Evolutionary conservation across 2,888 invertebrate species (phyloP), one percentile per base, ranked within the genome.

Genomic region (Rapana venosa): DNA sequence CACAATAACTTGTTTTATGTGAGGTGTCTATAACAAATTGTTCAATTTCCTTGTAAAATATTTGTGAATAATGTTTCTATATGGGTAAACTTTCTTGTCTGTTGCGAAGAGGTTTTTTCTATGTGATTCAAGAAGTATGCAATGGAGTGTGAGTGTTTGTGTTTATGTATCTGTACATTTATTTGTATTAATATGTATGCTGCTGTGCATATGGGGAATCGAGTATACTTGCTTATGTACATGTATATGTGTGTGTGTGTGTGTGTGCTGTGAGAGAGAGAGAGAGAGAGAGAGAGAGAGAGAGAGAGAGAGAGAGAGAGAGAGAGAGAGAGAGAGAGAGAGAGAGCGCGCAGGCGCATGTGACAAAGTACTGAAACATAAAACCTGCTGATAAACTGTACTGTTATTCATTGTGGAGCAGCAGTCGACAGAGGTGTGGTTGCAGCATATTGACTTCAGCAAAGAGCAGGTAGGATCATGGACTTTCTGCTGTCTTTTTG

Each of bases 401-500:
- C 35, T 87, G n/a, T 47, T 74, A 36, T 26, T 35, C 30, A n/a
- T 77, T 70, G 58, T 35, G 30, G 74, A 32, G 20, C 79, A 88
- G 88, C 56, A 88, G 6, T 88, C 79, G 15, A n/a, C 35, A 17
- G 88, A 88, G 66, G 70, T 84, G 30, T 88, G 84, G 84, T 84
- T 88, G 56, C 58, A 58, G 35, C 88, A 88, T 36, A 88, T 88
- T 47, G 88, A 88, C 32, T 88, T 88, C 61, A 84, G 61, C 17
- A 84, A 88, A 70, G 22, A 88, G n/a, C 61, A 61, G 84, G 88
- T 88, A 81, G 56, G 88, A 77, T n/a, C 4, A 47, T 47, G 47
- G 47, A 8, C 47, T 47, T 2, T 47, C 47, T 47, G 47, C 47
- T 77, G 30, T n/a, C 30, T 77, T n/a, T n/a, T 30, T 74, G 26